Evolutionary conservation across 2,113 vertebrate genomes (phyloP), one percentile per base, ranked within the genome.

Genomic region (Eurypyga helias): DNA sequence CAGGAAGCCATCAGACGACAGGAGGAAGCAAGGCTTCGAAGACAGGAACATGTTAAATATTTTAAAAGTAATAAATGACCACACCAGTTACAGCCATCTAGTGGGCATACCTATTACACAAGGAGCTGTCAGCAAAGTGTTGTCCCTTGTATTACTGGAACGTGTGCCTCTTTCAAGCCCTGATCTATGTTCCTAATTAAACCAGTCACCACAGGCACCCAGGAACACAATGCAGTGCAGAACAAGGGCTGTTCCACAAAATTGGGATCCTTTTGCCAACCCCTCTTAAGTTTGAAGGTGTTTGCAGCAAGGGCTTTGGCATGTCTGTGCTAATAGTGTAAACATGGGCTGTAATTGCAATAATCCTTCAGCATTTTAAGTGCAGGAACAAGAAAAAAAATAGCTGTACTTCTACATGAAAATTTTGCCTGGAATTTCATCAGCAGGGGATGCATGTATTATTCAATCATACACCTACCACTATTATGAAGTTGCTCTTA

Each of bases 401-500:
- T n/a, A 75, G 15, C 83, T 87, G 38, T 89, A 7, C 23, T 91
- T 87, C 70, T 91, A 78, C 34, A 31, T 52, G 86, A 96, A 87
- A 76, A 65, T 49, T 83, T 96, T 76, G 49, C 83, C 92, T 95
- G 92, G 83, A 93, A 91, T 96, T 96, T 90, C 80, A 96, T 93
- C 93, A 96, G 94, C 96, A 96, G 94, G 93, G 80, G 81, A 87
- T 87, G 79, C 90, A 97, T 96, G 90, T 72, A 96, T 97, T 97
- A 97, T 93, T 94, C 96, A 97, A 66, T 96, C 94, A 94, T 76
- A 97, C 89, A 94, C 95, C 97, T 93, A 96, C 77, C 38, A 87
- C 80, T 93, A 91, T 91, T 90, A 90, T 90, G 94, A 92, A 96
- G 89, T 86, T 95, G 93, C 94, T 97, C 96, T 98, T 97, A 97